Evolutionary conservation across 2,888 invertebrate genomes (phyloP).

Genomic region (Tachina lurida): DNA sequence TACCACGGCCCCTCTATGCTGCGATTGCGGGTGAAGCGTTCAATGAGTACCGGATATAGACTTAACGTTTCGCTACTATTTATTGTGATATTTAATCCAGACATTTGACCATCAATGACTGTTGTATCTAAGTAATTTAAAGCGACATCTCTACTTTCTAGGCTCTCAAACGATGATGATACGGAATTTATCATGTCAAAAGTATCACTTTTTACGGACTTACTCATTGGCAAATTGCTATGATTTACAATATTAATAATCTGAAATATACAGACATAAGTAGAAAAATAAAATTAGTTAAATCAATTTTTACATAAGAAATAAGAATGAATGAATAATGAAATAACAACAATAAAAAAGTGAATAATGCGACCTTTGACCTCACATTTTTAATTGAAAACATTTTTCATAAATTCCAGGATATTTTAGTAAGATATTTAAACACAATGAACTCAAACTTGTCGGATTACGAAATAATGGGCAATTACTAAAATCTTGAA

Average conservation of each 20-base stretch:
- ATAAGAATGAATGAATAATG: too few species aligned
- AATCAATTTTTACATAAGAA: too few species aligned
- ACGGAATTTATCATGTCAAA: constrained; percentile 69
- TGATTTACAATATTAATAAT: constrained; percentile 75
- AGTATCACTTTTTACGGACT: constrained; percentile 62
- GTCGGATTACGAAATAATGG: too few species aligned
- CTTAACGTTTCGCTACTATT: constrained; percentile 52
- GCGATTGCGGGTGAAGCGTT: constrained; percentile 87
- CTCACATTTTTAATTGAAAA: too few species aligned
- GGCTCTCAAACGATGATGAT: constrained; percentile 53
- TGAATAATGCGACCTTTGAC: too few species aligned
- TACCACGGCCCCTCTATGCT: constrained; percentile 89
- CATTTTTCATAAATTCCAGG: too few species aligned
- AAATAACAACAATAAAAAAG: too few species aligned
- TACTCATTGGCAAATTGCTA: constrained; percentile 69
- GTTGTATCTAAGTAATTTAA: constrained; percentile 73
- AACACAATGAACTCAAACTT: too few species aligned
- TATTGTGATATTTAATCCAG: constrained; percentile 55
- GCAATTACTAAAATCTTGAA: too few species aligned
- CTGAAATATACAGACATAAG: constrained; percentile 69
- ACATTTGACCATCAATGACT: constrained; percentile 24
- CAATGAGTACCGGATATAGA: constrained; percentile 78
- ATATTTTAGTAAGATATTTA: too few species aligned
- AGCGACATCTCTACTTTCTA: constrained; percentile 55
- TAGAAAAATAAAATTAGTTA: not conserved